These are phyloP conservation scores for Drosophila colorata DNA, from an alignment of 2,888 invertebrate species.

Conservation along the genomic window DNA sequence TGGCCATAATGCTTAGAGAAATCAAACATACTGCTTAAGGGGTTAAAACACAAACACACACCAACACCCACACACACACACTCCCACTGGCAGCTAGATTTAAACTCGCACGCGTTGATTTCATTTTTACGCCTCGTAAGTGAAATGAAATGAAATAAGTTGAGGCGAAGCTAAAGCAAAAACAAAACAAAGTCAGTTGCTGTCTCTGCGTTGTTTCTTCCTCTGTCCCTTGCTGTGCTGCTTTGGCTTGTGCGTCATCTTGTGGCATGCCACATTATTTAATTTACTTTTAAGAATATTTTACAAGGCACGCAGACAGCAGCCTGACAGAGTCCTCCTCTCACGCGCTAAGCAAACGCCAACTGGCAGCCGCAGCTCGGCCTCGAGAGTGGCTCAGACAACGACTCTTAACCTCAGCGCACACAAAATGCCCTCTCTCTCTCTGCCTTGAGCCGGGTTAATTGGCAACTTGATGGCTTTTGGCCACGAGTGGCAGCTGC, in stretches of 20 bases:
- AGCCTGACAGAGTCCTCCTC: constrained; percentile 15
- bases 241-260: constrained; percentile 47
- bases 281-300: constrained; percentile 77
- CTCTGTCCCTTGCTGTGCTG: neutral
- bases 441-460: neutral
- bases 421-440: constrained; percentile 30
- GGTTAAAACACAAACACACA: constrained; percentile 46
- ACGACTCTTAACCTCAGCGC: constrained; percentile 40
- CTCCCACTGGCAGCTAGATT: constrained; percentile 25
- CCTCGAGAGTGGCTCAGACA: constrained; percentile 22
- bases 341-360: constrained; percentile 21
- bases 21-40: constrained; percentile 72
- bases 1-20: constrained; percentile 68
- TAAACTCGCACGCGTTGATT: constrained; percentile 63
- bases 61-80: constrained; percentile 7
- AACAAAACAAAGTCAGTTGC: neutral
- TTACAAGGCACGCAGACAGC: constrained; percentile 51
- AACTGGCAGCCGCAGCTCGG: constrained; percentile 15
- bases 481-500: neutral
- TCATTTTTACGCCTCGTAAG: constrained; percentile 78
- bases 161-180: constrained; percentile 18
- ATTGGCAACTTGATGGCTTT: constrained; percentile 12
- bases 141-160: constrained; percentile 73
- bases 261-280: constrained; percentile 80
- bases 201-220: neutral